Evolutionary conservation across 2,113 vertebrate genomes (phyloP).

Genomic region (Alexandromys fortis): DNA sequence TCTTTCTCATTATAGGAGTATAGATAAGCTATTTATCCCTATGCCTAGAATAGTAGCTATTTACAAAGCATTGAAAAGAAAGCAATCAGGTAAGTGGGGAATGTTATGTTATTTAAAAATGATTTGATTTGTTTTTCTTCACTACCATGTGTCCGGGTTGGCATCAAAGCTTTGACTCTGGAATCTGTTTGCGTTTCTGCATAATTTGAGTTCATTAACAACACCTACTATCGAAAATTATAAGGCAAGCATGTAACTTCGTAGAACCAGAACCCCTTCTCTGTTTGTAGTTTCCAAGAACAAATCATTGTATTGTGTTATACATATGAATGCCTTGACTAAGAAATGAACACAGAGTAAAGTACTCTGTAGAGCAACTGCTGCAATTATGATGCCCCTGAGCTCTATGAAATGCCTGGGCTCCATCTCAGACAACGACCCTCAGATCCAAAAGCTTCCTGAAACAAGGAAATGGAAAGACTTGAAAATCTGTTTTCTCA

Average conservation of each 20-base stretch:
- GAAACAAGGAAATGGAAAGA: not conserved
- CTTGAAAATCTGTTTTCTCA: slow-evolving; percentile 26
- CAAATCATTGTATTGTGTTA: not conserved
- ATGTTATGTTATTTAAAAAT: slow-evolving; percentile 36
- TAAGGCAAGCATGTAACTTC: not conserved
- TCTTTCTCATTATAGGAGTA: not conserved
- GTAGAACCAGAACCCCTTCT: not conserved
- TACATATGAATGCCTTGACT: not conserved
- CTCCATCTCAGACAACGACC: not conserved
- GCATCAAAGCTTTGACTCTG: not conserved
- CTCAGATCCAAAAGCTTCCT: slow-evolving; percentile 33
- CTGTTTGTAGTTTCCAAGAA: slow-evolving; percentile 11
- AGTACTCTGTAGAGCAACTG: not conserved
- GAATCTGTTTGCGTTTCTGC: slow-evolving; percentile 8
- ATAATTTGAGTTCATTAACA: not conserved
- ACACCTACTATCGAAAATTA: not conserved
- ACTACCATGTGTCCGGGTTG: not conserved
- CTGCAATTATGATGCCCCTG: not conserved
- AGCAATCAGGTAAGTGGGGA: not conserved
- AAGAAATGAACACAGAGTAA: not conserved
- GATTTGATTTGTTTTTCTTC: slow-evolving; percentile 38
- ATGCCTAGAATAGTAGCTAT: slow-evolving; percentile 3
- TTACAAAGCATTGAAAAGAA: slow-evolving; percentile 5
- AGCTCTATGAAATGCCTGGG: not conserved
- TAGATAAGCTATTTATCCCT: not conserved